Conservation (phyloP, 1,140 invertebrate genomes). For the Danaus melanippus region DNA sequence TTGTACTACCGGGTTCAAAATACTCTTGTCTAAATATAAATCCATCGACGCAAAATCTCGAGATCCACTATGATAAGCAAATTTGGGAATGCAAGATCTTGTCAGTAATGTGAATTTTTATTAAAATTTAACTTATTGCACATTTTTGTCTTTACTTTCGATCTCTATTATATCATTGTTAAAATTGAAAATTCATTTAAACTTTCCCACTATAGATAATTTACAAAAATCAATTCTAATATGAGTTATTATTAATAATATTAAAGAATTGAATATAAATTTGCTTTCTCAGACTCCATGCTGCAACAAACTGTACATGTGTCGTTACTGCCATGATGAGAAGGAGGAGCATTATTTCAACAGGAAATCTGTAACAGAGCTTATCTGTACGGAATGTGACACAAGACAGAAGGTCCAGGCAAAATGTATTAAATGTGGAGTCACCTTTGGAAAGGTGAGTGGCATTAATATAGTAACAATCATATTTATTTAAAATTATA, state of each 20-base stretch:
- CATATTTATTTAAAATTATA: conserved; percentile 2
- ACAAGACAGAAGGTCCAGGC: conserved; percentile 85
- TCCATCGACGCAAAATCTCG: conserved; percentile 32
- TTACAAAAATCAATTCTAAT: neutral
- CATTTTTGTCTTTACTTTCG: too few species aligned
- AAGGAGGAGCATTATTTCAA: conserved; percentile 87
- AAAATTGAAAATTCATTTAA: too few species aligned
- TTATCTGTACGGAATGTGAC: conserved; percentile 86
- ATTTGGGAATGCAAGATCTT: conserved; percentile 50
- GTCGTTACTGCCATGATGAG: conserved; percentile 91
- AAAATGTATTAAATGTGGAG: conserved; percentile 81
- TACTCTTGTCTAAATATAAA: conserved; percentile 50
- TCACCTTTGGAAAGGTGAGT: conserved; percentile 82
- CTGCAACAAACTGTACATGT: conserved; percentile 89
- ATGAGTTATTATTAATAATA: neutral
- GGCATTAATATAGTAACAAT: too few species aligned
- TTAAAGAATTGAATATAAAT: neutral
- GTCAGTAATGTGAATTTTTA: conserved; percentile 29
- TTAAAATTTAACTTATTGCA: too few species aligned
- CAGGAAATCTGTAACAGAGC: conserved; percentile 84
- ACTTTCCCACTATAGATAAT: too few species aligned
- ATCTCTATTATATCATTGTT: too few species aligned
- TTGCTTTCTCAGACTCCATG: conserved; percentile 82
- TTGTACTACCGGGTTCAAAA: conserved; percentile 29
- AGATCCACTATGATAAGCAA: conserved; percentile 34